phyloP scores from a whole-genome alignment of 2,888 invertebrate genomes.

The Drosophila rubida region DNA sequence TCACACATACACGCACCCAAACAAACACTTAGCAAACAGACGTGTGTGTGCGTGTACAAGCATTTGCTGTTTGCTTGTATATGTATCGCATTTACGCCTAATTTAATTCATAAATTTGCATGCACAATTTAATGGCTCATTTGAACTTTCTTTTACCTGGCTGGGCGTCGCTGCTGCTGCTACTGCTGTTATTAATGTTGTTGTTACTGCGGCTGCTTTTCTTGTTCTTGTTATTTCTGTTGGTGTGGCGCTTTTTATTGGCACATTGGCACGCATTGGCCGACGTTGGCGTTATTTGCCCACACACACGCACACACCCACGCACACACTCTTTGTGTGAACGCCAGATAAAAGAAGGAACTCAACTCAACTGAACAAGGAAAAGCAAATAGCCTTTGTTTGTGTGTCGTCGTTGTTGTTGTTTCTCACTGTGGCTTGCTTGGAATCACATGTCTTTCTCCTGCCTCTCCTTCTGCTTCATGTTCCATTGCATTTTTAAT shows the following conservation, averaged over 20 bases:
- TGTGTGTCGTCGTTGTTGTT: slow-evolving; percentile 17
- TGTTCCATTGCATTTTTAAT: slow-evolving; percentile 24
- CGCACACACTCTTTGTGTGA: slow-evolving; percentile 5
- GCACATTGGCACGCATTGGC: slow-evolving; percentile 49
- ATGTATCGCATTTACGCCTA: slow-evolving; percentile 13
- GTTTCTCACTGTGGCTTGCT: neutral
- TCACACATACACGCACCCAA: neutral
- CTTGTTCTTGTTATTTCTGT: slow-evolving; percentile 31
- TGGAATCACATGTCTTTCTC: slow-evolving; percentile 23
- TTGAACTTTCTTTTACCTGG: slow-evolving; percentile 31
- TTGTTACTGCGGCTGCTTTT: slow-evolving; percentile 10
- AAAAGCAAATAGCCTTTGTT: slow-evolving; percentile 7
- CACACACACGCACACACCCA: slow-evolving; percentile 7
- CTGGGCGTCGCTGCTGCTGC: slow-evolving; percentile 28
- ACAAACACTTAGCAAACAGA: neutral
- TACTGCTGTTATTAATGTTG: no score
- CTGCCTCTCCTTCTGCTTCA: neutral
- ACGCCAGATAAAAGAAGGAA: slow-evolving; percentile 25
- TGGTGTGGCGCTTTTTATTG: slow-evolving; percentile 36
- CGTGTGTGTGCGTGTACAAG: no score
- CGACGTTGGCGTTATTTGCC: slow-evolving; percentile 10
- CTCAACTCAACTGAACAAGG: slow-evolving; percentile 5
- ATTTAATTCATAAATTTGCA: slow-evolving; percentile 33
- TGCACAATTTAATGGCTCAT: slow-evolving; percentile 29
- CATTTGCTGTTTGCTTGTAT: neutral